Base-by-base conservation (phyloP, 2,888 invertebrate genomes). In the Neocrepidodera transversa region DNA sequence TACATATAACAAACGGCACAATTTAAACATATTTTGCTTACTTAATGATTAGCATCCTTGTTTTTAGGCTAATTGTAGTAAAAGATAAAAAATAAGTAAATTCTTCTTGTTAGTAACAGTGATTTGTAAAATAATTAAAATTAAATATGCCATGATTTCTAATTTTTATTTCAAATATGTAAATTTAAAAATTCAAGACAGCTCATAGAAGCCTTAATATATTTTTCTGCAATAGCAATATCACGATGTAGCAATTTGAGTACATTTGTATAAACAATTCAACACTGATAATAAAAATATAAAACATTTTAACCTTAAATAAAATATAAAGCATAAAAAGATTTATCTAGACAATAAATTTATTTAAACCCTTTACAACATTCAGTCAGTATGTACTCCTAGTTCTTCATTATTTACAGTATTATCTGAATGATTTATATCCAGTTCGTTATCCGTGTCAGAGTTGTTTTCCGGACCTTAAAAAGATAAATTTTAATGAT, bases 291-390 rank as follows among this genome's bases (percentile, higher is more conserved):
- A 32, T 13, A 32, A n/a, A n/a, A 32, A 32, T 32, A 32, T 10
- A 8, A 32, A 32, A 32, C 32, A 32, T 32, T 32, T 32, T 32
- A 23, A 32, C 32, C 32, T 32, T 32, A 11, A 32, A 23, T 23
- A 32, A 32, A 32, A 32, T 32, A 13, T 32, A 32, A 13, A 32
- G 11, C 32, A 32, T 8, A 28, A 5, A 28, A 28, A 28, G 5
- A 5, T 32, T n/a, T 13, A 10, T 32, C 11, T 6, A 32, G 8
- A 11, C 16, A 18, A 54, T 43, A 16, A 47, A 23, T 7, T 26
- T 54, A 32, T 54, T 43, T 28, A 47, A 18, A 26, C 40, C 4
- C 11, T n/a, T 36, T 18, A 40, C 28, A 26, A 28, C 23, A 14
- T 28, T 13, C 32, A 32, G 32, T 32, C 32, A 11, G 2, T 32